phyloP scores from a whole-genome alignment of 2,888 invertebrate genomes.

The Nemotelus nigrinus region DNA sequence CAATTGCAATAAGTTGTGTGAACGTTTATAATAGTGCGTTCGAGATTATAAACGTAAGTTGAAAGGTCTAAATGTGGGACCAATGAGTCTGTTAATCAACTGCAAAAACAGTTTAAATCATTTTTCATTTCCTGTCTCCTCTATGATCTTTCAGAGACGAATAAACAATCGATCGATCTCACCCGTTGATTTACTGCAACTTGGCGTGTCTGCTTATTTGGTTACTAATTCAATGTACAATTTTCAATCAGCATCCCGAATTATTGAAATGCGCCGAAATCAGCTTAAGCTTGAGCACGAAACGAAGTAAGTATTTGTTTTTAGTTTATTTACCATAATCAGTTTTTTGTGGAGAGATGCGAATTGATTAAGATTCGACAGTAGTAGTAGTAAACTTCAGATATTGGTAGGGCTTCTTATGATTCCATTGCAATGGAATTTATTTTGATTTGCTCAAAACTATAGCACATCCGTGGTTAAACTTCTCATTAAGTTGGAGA shows the following conservation, averaged over 20 bases:
- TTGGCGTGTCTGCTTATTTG: constrained; percentile 59
- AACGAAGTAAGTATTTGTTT: too few species aligned
- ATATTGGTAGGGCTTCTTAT: too few species aligned
- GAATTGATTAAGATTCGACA: too few species aligned
- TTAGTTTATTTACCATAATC: too few species aligned
- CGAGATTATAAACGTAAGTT: constrained; percentile 58
- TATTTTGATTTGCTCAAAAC: too few species aligned
- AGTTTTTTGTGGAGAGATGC: too few species aligned
- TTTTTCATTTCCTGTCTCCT: neutral
- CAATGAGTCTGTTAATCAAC: neutral
- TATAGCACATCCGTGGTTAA: too few species aligned
- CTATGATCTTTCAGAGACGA: constrained; percentile 54
- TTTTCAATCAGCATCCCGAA: constrained; percentile 59
- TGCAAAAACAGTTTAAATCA: too few species aligned
- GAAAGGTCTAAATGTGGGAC: neutral
- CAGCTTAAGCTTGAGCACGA: too few species aligned
- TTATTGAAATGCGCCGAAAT: constrained; percentile 56
- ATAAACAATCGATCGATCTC: constrained; percentile 57
- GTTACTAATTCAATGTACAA: constrained; percentile 62
- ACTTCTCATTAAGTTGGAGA: too few species aligned
- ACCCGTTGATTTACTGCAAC: constrained; percentile 56
- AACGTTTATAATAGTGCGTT: constrained; percentile 57
- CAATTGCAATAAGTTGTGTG: constrained; percentile 58
- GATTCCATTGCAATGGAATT: too few species aligned
- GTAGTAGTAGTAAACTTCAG: too few species aligned